Percentiles rank a stretch among this genome's conserved stretches.
phyloP scores from a whole-genome alignment of 1,140 invertebrate species.

The Bombus fervidus region DNA sequence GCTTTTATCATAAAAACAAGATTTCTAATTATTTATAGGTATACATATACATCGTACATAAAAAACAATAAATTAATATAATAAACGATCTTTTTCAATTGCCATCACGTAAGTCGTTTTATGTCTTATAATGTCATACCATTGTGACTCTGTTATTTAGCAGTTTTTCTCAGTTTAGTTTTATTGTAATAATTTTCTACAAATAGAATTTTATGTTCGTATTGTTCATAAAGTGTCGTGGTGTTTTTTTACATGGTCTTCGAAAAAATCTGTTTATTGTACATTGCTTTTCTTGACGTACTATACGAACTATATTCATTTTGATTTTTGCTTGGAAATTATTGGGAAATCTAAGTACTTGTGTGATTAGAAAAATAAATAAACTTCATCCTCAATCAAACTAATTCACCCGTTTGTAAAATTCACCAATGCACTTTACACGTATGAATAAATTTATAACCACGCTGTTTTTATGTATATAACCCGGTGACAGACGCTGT shows the following conservation, averaged over 20 bases:
- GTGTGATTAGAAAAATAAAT: constrained; percentile 54
- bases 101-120: constrained; percentile 21
- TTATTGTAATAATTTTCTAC: constrained; percentile 37
- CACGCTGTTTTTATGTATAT: constrained; percentile 35
- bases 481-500: constrained; percentile 28
- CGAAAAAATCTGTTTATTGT: constrained; percentile 9
- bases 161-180: constrained; percentile 5
- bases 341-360: constrained; percentile 19
- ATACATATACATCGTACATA: constrained; percentile 40
- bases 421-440: constrained; percentile 26
- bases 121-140: constrained; percentile 12
- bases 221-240: not conserved
- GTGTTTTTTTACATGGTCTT: not conserved
- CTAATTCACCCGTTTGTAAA: constrained; percentile 18
- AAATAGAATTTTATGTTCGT: constrained; percentile 24
- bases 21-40: constrained; percentile 37
- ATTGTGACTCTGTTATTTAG: constrained; percentile 30
- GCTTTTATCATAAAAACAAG: constrained; percentile 48
- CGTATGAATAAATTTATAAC: constrained; percentile 48
- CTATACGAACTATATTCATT: constrained; percentile 2
- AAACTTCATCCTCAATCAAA: constrained; percentile 43
- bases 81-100: constrained; percentile 19
- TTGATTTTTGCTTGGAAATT: constrained; percentile 44
- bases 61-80: constrained; percentile 40
- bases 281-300: constrained; percentile 9